Conservation (phyloP, 2,113 vertebrate genomes). For the Psilopsiagon aymara region DNA sequence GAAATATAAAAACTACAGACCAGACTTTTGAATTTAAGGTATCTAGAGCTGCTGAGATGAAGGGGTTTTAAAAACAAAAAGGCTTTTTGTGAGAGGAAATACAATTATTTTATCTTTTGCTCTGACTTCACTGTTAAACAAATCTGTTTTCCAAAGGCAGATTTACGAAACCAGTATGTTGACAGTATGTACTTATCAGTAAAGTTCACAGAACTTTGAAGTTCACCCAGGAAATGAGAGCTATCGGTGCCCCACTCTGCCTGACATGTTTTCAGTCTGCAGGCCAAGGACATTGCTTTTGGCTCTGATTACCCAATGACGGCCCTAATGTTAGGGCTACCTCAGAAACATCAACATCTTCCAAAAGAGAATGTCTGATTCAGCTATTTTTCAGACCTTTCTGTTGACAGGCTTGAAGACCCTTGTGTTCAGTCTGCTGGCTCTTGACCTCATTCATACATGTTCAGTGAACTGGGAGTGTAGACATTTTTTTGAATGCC, state of each 20-base stretch:
- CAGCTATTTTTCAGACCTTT: not conserved
- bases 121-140: not conserved
- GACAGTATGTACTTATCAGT: not conserved
- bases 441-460: not conserved
- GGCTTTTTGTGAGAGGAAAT: not conserved
- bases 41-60: not conserved
- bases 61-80: not conserved
- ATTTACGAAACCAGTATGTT: not conserved
- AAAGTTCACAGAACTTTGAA: not conserved
- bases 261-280: not conserved
- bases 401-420: not conserved
- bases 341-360: not conserved
- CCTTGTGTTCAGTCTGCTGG: not conserved
- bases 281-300: not conserved
- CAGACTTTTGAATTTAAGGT: not conserved
- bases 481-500: not conserved
- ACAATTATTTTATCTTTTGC: not conserved
- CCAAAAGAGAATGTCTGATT: not conserved
- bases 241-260: rapidly evolving
- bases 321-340: not conserved
- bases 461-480: not conserved
- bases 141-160: not conserved
- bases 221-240: not conserved
- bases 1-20: not conserved
- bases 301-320: not conserved